A percentile compares a stretch with the other conserved stretches of the same genome.
Conservation (phyloP, 1,140 invertebrate species). For the Kradibia gibbosae region DNA sequence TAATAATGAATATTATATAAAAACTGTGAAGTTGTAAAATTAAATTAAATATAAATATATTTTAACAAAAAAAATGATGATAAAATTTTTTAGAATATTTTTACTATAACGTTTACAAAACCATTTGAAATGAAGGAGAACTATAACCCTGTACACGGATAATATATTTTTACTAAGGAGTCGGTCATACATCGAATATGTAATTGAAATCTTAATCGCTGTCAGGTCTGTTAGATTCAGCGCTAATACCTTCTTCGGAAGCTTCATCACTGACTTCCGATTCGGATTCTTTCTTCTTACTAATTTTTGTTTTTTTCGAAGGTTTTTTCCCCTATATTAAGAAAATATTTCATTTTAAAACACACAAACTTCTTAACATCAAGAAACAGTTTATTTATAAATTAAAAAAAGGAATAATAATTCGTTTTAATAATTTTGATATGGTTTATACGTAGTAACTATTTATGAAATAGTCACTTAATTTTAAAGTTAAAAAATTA, state of each 20-base stretch:
- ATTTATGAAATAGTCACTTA: background rate
- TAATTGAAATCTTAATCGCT: conserved; percentile 63
- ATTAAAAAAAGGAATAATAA: too few relatives aligned
- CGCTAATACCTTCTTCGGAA: conserved; percentile 67
- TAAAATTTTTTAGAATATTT: conserved; percentile 21
- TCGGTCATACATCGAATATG: conserved; percentile 5
- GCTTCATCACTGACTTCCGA: conserved; percentile 66
- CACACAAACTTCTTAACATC: background rate
- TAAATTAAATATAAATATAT: conserved; percentile 43
- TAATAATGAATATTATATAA: conserved; percentile 31
- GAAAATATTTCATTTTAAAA: too few relatives aligned
- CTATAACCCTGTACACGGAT: conserved; percentile 34
- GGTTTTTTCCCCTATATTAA: conserved; percentile 52
- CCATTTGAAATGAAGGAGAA: conserved; percentile 13
- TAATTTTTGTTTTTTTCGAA: conserved; percentile 51
- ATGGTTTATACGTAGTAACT: background rate
- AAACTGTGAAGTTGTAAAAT: conserved; percentile 33
- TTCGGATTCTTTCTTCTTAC: conserved; percentile 61
- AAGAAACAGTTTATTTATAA: background rate
- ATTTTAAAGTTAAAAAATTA: too few relatives aligned
- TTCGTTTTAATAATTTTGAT: too few relatives aligned
- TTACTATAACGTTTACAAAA: background rate
- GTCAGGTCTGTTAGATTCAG: conserved; percentile 68
- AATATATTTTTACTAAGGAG: background rate
- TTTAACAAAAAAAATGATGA: conserved; percentile 22